phyloP scores from a whole-genome alignment of 2,113 vertebrate genomes.

The Addax nasomaculatus region DNA sequence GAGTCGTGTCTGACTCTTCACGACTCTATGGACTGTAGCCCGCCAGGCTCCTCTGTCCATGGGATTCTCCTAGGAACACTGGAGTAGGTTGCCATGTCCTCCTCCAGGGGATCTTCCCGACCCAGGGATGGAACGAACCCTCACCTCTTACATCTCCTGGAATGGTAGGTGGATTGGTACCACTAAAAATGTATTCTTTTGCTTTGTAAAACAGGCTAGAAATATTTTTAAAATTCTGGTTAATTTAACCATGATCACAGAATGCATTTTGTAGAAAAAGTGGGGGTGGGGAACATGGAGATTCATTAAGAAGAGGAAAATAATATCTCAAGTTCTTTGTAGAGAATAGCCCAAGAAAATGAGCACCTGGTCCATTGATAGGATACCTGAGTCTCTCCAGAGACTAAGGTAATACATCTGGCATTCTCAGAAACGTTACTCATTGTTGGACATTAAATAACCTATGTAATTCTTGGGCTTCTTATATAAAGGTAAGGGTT shows the following conservation, averaged over 20 bases:
- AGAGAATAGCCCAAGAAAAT: background rate
- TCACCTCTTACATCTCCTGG: background rate
- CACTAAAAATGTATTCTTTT: background rate
- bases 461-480: background rate
- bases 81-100: background rate
- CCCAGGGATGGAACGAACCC: background rate
- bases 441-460: background rate
- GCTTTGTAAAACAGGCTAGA: slow-evolving; percentile 25
- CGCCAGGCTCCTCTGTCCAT: background rate
- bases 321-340: background rate
- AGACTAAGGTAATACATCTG: background rate
- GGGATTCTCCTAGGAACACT: background rate
- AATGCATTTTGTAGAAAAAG: background rate
- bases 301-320: background rate
- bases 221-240: background rate
- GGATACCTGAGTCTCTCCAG: background rate
- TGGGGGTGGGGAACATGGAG: background rate
- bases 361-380: background rate
- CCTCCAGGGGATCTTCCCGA: background rate
- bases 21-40: background rate
- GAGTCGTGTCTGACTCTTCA: background rate
- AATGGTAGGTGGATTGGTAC: rapidly evolving
- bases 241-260: background rate
- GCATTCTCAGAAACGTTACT: background rate
- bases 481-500: background rate